Conservation (phyloP, 1,140 invertebrate genomes). For the Chlorops oryzae region DNA sequence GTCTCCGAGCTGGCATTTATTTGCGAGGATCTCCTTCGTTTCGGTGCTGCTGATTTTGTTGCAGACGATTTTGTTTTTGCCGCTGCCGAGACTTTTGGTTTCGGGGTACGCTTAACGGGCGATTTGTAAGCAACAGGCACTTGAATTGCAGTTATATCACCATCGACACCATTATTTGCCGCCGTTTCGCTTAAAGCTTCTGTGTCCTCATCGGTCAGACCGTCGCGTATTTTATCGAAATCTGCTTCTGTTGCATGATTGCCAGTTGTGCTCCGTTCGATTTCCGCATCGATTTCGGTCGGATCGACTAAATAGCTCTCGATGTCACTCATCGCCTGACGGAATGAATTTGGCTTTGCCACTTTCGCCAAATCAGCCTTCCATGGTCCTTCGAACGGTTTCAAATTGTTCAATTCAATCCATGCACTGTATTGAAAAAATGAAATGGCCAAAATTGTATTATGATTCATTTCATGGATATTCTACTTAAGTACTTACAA, state of each 20-base stretch:
- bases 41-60: conserved; percentile 32
- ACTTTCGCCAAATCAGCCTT: conserved; percentile 74
- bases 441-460: background rate
- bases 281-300: conserved; percentile 53
- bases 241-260: conserved; percentile 53
- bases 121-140: conserved; percentile 9
- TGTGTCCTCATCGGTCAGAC: conserved; percentile 48
- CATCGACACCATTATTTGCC: conserved; percentile 3
- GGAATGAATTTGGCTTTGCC: conserved; percentile 72
- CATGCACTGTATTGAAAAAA: conserved; percentile 62
- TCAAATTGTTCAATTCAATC: conserved; percentile 81
- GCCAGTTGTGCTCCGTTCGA: conserved; percentile 29
- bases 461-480: background rate
- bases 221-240: conserved; percentile 62
- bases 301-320: conserved; percentile 75
- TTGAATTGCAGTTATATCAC: background rate
- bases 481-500: conserved; percentile 63
- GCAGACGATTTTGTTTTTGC: conserved; percentile 27
- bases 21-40: conserved; percentile 24
- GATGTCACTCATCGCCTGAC: conserved; percentile 79
- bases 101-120: conserved; percentile 13
- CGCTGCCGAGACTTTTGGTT: conserved; percentile 11
- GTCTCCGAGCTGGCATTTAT: conserved; percentile 2
- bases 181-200: conserved; percentile 20
- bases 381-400: conserved; percentile 69